A percentile compares a stretch with the other conserved stretches of the same genome.
phyloP scores from a whole-genome alignment of 64 coral and sea anemone species.

The Porites lutea region DNA sequence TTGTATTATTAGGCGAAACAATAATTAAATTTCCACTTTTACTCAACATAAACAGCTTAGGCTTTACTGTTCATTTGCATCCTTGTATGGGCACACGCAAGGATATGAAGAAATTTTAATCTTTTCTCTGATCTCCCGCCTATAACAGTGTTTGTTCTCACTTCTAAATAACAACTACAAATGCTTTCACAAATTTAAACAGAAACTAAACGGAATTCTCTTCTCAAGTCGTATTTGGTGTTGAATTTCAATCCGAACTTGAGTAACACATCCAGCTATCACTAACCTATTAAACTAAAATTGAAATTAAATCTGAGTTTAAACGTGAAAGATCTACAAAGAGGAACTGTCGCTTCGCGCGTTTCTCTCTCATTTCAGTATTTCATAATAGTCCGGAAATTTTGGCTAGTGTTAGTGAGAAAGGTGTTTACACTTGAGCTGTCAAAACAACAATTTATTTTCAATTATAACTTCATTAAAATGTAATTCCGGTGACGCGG shows the following conservation, averaged over 20 bases:
- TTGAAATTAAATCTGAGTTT: neutral
- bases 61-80: neutral
- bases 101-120: neutral
- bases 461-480: conserved; percentile 27
- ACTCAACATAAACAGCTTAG: neutral
- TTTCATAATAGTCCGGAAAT: conserved; percentile 2
- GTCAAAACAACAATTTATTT: conserved; percentile 43
- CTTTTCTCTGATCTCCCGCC: neutral
- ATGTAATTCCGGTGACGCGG: conserved; percentile 32
- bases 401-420: neutral
- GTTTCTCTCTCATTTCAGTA: neutral
- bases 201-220: neutral
- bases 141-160: neutral
- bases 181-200: neutral
- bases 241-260: neutral
- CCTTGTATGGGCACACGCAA: neutral
- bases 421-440: neutral
- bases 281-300: neutral
- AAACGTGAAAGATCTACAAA: neutral
- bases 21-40: neutral
- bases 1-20: no score
- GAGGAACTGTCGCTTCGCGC: neutral
- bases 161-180: neutral
- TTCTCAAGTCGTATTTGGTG: neutral
- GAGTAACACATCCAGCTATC: neutral